Conservation (phyloP, 2,113 vertebrate species). For the Prionailurus viverrinus region DNA sequence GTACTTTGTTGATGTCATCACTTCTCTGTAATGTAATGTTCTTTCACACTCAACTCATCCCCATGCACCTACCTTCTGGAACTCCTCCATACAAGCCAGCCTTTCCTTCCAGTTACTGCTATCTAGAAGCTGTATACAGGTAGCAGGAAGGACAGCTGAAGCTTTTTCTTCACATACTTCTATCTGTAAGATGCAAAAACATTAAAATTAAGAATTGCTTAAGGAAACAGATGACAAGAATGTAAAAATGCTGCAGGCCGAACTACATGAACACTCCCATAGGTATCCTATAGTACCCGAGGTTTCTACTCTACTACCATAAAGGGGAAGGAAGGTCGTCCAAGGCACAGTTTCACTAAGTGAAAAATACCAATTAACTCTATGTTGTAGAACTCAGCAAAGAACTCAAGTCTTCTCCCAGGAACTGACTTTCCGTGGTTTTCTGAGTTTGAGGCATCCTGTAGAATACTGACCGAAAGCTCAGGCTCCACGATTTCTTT, state of each 20-base stretch:
- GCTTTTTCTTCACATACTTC: slow-evolving; percentile 97
- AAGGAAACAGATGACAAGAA: slow-evolving; percentile 33
- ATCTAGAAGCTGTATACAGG: slow-evolving; percentile 95
- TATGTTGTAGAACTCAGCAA: background rate
- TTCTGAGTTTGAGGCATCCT: background rate
- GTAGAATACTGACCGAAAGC: slow-evolving; percentile 91
- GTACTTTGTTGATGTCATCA: background rate
- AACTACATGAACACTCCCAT: background rate
- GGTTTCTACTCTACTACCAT: background rate
- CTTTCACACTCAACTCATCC: background rate
- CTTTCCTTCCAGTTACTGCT: slow-evolving; percentile 99
- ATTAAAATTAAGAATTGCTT: slow-evolving; percentile 39
- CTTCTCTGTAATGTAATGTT: background rate
- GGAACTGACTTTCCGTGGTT: background rate
- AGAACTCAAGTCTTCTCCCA: background rate
- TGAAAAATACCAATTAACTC: background rate
- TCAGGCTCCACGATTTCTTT: slow-evolving; percentile 94
- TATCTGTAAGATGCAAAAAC: slow-evolving; percentile 85
- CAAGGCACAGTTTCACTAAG: slow-evolving; percentile 8
- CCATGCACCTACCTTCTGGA: slow-evolving; percentile 91
- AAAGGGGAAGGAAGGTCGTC: background rate
- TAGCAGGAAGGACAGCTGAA: slow-evolving; percentile 93
- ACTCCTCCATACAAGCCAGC: slow-evolving; percentile 98
- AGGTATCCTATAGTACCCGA: background rate
- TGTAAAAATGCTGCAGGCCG: background rate